phyloP scores from a whole-genome alignment of 2,113 vertebrate species.

The Gambusia holbrooki region DNA sequence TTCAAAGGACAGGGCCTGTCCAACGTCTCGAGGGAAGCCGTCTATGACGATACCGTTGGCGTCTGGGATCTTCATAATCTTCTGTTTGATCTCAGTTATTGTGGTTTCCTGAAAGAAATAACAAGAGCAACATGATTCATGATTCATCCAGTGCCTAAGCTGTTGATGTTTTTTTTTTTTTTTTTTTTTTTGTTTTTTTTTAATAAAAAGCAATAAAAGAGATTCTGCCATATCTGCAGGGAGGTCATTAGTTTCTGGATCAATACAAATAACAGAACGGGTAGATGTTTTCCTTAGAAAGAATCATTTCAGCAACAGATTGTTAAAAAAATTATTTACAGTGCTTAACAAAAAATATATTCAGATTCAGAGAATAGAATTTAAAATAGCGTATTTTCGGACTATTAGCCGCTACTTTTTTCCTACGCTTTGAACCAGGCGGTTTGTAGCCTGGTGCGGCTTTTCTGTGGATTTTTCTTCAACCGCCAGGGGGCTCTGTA shows the following conservation, averaged over 20 bases:
- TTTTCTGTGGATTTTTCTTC: no score
- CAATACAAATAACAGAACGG: background rate
- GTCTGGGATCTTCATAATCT: slow-evolving; percentile 96
- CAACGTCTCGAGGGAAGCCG: slow-evolving; percentile 96
- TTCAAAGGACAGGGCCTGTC: slow-evolving; percentile 96
- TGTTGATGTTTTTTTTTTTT: background rate
- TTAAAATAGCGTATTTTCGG: no score
- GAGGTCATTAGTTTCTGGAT: slow-evolving; percentile 3
- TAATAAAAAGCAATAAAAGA: background rate
- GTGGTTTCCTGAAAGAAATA: slow-evolving; percentile 89
- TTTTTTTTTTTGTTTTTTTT: no score
- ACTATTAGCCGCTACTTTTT: no score
- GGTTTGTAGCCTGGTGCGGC: no score
- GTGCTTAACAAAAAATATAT: background rate
- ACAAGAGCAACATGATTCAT: slow-evolving; percentile 15
- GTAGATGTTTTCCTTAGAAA: background rate
- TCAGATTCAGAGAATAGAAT: background rate
- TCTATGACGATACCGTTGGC: slow-evolving; percentile 95
- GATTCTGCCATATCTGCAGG: background rate
- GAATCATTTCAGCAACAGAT: slow-evolving; percentile 10
- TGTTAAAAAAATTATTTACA: background rate
- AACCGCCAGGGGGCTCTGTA: no score
- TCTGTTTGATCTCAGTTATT: slow-evolving; percentile 99
- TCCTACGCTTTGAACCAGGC: no score
- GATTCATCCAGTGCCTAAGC: background rate